Conservation (phyloP, 2,797 vertebrate genomes). For the Thripadectes ignobilis region DNA sequence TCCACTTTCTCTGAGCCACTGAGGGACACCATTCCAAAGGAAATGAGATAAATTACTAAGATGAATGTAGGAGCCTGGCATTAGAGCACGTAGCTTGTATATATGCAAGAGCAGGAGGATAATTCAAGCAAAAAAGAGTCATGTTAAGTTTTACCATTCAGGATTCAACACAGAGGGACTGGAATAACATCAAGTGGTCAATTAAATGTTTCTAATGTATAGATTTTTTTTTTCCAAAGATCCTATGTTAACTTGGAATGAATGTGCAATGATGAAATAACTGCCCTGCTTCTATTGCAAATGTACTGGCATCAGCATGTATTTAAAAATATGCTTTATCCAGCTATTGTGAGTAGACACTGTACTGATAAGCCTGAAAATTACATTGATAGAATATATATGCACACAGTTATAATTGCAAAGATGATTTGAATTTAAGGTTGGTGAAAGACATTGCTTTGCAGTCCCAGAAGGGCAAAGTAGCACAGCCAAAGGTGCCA, state of each 20-base stretch:
- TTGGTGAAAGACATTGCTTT: not conserved
- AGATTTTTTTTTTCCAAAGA: not conserved
- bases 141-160: not conserved
- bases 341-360: not conserved
- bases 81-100: constrained; percentile 5
- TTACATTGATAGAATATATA: not conserved
- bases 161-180: constrained; percentile 14
- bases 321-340: not conserved
- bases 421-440: not conserved
- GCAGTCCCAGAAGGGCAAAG: not conserved
- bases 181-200: constrained; percentile 49
- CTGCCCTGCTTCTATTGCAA: not conserved
- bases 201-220: constrained; percentile 46
- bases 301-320: not conserved
- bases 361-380: not conserved
- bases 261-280: not conserved
- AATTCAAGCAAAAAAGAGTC: constrained; percentile 4
- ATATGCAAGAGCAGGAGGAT: constrained; percentile 35
- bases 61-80: not conserved
- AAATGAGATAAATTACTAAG: constrained; percentile 68
- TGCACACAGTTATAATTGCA: not conserved
- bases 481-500: not conserved
- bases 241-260: not conserved
- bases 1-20: constrained; percentile 70
- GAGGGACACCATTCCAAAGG: constrained; percentile 67